Evolutionary conservation across 37 sponge, comb jelly and placozoan genomes (phyloP).

Genomic region (Corticium candelabrum): DNA sequence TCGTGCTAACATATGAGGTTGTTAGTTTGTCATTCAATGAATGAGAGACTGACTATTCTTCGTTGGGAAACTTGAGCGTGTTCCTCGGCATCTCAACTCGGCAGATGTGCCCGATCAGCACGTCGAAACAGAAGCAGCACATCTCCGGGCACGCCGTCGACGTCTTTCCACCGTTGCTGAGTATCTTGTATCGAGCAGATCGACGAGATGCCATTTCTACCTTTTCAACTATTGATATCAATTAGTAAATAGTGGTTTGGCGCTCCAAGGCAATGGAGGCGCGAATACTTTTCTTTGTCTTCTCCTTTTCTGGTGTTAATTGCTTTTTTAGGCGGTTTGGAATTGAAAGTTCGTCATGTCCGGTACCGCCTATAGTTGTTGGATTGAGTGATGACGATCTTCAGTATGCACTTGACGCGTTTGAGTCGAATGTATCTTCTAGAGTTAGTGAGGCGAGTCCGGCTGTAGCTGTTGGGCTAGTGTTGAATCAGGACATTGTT

Average conservation of each 20-base stretch:
- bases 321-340: too few species aligned
- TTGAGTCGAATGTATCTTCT: neutral
- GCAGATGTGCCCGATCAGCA: conserved; percentile 60
- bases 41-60: conserved; percentile 50
- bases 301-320: too few species aligned
- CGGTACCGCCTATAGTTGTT: neutral
- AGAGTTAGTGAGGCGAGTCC: neutral
- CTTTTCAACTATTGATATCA: too few species aligned
- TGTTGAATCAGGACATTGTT: conserved; percentile 37
- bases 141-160: conserved; percentile 61
- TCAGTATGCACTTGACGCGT: neutral
- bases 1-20: too few species aligned
- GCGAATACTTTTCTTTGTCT: too few species aligned
- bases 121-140: conserved; percentile 95
- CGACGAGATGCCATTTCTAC: neutral
- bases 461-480: conserved; percentile 35
- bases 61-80: conserved; percentile 19
- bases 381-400: neutral
- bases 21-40: neutral
- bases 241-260: too few species aligned
- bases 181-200: too few species aligned
- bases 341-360: too few species aligned
- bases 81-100: conserved; percentile 2
- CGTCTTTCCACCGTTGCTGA: conserved; percentile 20
- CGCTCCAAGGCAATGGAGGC: too few species aligned